A percentile compares a stretch with the other conserved stretches of the same genome.
phyloP scores from a whole-genome alignment of 1,140 invertebrate species.

The Panagrolaimus sp. region DNA sequence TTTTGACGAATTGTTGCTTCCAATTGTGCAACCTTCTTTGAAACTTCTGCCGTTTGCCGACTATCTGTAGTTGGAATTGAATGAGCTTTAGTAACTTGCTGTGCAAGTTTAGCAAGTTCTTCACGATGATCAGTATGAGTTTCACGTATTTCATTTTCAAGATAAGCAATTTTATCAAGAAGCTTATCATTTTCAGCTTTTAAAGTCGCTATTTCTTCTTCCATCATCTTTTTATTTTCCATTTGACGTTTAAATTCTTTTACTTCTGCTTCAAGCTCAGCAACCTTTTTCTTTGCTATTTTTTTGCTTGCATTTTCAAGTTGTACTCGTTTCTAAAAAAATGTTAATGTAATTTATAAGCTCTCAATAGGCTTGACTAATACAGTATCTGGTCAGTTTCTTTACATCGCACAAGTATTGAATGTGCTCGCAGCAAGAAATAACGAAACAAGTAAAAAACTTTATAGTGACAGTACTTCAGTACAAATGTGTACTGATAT shows the following conservation, averaged over 20 bases:
- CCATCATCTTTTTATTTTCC: background rate
- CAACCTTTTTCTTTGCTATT: background rate
- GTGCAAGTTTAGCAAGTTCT: background rate
- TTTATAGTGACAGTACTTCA: no score
- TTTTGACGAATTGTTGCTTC: constrained; percentile 6
- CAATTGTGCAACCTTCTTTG: background rate
- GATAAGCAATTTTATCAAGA: background rate
- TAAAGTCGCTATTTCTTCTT: background rate
- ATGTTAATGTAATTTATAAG: no score
- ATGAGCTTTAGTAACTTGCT: background rate
- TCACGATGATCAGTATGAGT: background rate
- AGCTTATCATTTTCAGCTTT: background rate
- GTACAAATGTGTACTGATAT: no score
- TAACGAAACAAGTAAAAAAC: background rate
- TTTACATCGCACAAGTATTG: no score
- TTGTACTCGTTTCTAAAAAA: constrained; percentile 1
- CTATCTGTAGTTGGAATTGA: background rate
- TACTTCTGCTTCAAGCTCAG: background rate
- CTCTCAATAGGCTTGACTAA: no score
- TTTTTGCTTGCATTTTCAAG: background rate
- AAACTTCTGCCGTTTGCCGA: background rate
- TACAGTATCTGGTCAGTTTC: no score
- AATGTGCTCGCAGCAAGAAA: no score
- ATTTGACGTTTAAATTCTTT: background rate
- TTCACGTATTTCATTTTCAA: background rate